phyloP scores from a whole-genome alignment of 2,797 vertebrate genomes.

The Dryobates pubescens region DNA sequence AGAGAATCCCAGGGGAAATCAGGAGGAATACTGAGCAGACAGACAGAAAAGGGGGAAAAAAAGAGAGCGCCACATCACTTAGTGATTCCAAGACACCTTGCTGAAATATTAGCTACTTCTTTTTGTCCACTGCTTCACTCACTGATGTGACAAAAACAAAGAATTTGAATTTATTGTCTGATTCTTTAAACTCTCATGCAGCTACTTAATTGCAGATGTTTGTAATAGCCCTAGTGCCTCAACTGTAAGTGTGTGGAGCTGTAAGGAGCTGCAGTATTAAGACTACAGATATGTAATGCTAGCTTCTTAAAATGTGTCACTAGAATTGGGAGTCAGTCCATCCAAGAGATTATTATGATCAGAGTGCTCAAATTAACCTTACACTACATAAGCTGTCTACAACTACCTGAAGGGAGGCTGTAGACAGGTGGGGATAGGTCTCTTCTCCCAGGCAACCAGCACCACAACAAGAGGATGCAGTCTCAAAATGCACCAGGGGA shows the following conservation, averaged over 20 bases:
- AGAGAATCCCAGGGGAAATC: conserved; percentile 47
- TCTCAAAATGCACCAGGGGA: too few relatives aligned
- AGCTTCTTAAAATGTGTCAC: neutral
- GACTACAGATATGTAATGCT: neutral
- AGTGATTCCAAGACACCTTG: neutral
- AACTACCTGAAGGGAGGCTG: too few relatives aligned
- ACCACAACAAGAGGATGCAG: too few relatives aligned
- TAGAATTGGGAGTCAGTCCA: neutral
- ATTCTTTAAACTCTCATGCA: neutral
- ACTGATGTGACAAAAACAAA: neutral
- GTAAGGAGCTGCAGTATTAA: neutral
- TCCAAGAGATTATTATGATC: neutral
- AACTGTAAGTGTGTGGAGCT: neutral
- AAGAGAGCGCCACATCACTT: neutral
- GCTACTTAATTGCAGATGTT: neutral
- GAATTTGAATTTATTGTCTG: neutral
- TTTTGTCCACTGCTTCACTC: neutral
- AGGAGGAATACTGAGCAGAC: neutral
- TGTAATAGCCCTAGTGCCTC: neutral
- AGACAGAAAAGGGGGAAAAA: neutral
- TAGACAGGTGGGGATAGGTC: too few relatives aligned
- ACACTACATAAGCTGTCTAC: neutral
- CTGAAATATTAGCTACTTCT: neutral
- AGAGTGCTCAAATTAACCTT: neutral
- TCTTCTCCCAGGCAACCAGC: too few relatives aligned